phyloP scores from a whole-genome alignment of 1,140 invertebrate species.

The Drosophila sechellia region DNA sequence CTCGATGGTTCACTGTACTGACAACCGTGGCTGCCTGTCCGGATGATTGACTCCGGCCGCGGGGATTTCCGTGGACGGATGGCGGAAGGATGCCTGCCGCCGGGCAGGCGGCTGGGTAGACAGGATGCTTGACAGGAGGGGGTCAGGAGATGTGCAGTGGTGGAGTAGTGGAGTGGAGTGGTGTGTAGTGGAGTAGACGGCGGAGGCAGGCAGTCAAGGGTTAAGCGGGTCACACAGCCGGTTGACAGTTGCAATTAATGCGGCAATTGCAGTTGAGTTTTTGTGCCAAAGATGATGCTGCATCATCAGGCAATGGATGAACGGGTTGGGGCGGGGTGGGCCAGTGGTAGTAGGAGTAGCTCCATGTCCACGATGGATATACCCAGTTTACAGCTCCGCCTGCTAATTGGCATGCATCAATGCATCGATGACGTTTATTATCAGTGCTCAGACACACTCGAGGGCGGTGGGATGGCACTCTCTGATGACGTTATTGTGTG shows the following conservation, averaged over 20 bases:
- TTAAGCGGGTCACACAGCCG: conserved; percentile 55
- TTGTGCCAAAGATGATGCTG: conserved; percentile 57
- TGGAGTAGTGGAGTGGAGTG: too few species aligned
- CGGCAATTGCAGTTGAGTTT: conserved; percentile 61
- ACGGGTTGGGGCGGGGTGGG: not conserved
- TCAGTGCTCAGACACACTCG: conserved; percentile 67
- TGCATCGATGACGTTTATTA: conserved; percentile 81
- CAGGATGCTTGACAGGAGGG: not conserved
- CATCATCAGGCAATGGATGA: conserved; percentile 5
- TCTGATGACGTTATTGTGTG: conserved; percentile 73
- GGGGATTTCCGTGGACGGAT: conserved; percentile 11
- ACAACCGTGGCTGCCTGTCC: conserved; percentile 24
- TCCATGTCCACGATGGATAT: conserved; percentile 29
- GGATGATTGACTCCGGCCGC: conserved; percentile 48
- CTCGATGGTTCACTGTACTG: conserved; percentile 5
- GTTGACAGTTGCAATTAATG: conserved; percentile 80
- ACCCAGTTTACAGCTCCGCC: conserved; percentile 10
- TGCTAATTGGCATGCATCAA: conserved; percentile 79
- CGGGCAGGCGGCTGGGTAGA: not conserved
- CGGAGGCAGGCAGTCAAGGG: conserved; percentile 23
- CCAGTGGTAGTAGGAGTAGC: not conserved
- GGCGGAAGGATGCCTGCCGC: conserved; percentile 18
- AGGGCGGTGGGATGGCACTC: not conserved
- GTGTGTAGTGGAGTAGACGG: not conserved
- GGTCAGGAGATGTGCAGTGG: too few species aligned